Evolutionary conservation across 2,113 vertebrate species (phyloP), one percentile per base, ranked within the genome.

Genomic region (Oryzias woworae): DNA sequence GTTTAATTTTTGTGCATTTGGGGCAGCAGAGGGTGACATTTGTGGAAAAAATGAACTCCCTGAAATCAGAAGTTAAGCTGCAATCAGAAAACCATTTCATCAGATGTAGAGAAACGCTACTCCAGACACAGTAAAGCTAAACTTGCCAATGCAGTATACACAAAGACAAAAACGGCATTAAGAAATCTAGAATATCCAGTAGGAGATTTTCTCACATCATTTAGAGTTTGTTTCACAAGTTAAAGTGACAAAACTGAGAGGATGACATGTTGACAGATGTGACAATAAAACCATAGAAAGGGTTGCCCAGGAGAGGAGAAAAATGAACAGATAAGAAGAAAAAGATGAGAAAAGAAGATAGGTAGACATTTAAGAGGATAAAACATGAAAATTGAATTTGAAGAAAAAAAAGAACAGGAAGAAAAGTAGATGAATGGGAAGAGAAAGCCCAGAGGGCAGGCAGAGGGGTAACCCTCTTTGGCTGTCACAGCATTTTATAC

Each of bases 401-500:
- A 23, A 54, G 20, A 66, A 62, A 52, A 61, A 24, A 41, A 49
- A 23, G 41, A 18, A 45, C 53, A 59, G 7, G 57, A 71, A 43
- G 55, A 57, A 52, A 59, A 24, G 54, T 26, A 26, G 58, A 70
- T 55, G 70, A 78, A 72, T 36, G 73, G 44, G 51, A 22, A 59
- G 43, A 58, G 66, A 52, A 51, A 59, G 67, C 18, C 26, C 46
- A 23, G 58, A 64, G 63, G 71, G 73, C 64, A 69, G 52, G 68
- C 69, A 53, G 76, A 77, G 69, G 58, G 76, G 57, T 66, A 71
- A 78, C 71, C 75, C 77, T 82, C 58, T 71, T 62, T 77, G 72
- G 68, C 78, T 84, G 84, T 85, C 80, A 73, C 66, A 77, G 75
- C 70, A 69, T 71, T 83, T 88, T 80, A 82, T 61, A 75, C 82